Base-by-base conservation (phyloP, 2,888 invertebrate species). In the Nomada goodeniana region DNA sequence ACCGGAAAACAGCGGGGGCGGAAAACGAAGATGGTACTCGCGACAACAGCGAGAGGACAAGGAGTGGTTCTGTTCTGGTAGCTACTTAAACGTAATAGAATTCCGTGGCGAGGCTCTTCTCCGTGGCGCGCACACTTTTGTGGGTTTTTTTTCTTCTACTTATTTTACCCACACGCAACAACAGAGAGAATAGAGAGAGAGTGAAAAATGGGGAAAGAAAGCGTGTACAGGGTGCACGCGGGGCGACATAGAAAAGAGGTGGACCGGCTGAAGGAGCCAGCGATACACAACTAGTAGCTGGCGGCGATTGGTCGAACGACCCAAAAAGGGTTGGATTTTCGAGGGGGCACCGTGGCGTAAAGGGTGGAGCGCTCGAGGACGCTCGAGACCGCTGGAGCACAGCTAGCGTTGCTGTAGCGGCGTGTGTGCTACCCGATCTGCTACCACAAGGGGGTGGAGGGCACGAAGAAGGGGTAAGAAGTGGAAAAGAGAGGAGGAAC, bases 301-400 rank as follows among this genome's bases (percentile, higher is more conserved):
- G 52, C 83, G 70, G 73, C 85, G 85, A 90, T 90, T 90, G 90
- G 90, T 86, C 80, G 89, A 60, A 29, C 75, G 67, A 67, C 59
- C 61, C 67, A 84, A 85, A 83, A 87, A 84, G 85, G 86, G 89
- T 88, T 89, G 90, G 86, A 87, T 86, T 90, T 88, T 89, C 86
- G 87, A 88, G 88, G 83, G 86, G 79, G 84, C 67, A 83, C 53
- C 75, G 76, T 73, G 76, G 85, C 86, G 86, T 82, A 84, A 87
- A 89, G 90, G 91, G 91, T 90, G 91, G 91, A 91, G 91, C 90
- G 85, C 90, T 89, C 75, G 87, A 91, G 91, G 86, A 86, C 82
- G 82, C 89, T 88, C 85, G 80, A 86, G 84, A 64, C 53, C 70
- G 76, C 81, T 82, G 70, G 69, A 76, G 78, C 69, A 53, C 69